Evolutionary conservation across 2,888 invertebrate species (phyloP).

Genomic region (Hydriomena furcata): DNA sequence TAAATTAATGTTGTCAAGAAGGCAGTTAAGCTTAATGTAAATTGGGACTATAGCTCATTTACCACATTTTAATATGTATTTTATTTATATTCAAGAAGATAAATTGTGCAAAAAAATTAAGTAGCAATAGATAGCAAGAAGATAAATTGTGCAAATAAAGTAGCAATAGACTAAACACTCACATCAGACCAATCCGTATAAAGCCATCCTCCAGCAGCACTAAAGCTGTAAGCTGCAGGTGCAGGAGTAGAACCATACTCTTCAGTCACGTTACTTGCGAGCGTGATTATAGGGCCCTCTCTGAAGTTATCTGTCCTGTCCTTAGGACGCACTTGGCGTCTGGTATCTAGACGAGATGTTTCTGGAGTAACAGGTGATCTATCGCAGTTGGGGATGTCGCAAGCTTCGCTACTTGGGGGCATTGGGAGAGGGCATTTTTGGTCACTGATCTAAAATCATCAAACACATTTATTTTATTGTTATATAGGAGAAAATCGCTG

Average conservation of each 20-base stretch:
- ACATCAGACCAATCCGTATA: constrained; percentile 85
- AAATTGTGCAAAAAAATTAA: too few relatives aligned
- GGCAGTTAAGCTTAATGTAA: too few relatives aligned
- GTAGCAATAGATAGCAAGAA: too few relatives aligned
- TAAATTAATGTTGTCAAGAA: too few relatives aligned
- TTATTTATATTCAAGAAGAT: too few relatives aligned
- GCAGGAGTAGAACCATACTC: constrained; percentile 56
- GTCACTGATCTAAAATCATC: constrained; percentile 67
- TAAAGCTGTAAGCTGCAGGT: constrained; percentile 61
- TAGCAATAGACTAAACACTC: constrained; percentile 30
- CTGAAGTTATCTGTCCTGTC: constrained; percentile 69
- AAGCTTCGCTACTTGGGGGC: constrained; percentile 70
- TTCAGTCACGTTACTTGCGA: constrained; percentile 60
- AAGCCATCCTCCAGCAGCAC: constrained; percentile 79
- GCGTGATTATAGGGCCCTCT: constrained; percentile 68
- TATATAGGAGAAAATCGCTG: too few relatives aligned
- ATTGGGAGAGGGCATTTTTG: constrained; percentile 76
- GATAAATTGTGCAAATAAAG: too few relatives aligned
- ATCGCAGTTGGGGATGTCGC: constrained; percentile 74
- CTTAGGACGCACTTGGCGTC: constrained; percentile 68
- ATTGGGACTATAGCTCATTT: too few relatives aligned
- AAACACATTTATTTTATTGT: too few relatives aligned
- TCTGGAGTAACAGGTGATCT: constrained; percentile 55
- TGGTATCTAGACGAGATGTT: constrained; percentile 61
- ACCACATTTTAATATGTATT: too few relatives aligned